Conservation (phyloP, 2,113 vertebrate species). For the Phaethornis superciliosus region DNA sequence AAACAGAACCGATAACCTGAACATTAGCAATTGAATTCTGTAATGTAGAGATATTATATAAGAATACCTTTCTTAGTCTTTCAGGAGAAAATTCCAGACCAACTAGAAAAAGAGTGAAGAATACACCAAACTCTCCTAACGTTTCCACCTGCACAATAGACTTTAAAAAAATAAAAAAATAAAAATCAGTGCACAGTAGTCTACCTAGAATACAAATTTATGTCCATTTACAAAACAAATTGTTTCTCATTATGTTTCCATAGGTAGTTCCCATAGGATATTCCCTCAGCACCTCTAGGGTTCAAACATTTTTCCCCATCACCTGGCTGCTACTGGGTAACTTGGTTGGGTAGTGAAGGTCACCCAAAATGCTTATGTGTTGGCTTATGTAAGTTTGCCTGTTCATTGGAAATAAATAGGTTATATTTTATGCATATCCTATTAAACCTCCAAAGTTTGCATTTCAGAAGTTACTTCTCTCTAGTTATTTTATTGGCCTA, state of each 20-base stretch:
- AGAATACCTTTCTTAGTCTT: slow-evolving; percentile 90
- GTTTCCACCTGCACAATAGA: slow-evolving; percentile 98
- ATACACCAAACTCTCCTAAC: slow-evolving; percentile 93
- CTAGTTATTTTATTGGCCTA: background rate
- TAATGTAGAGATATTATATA: background rate
- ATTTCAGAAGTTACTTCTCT: background rate
- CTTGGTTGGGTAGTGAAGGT: background rate
- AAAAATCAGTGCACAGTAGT: background rate
- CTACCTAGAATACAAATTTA: background rate
- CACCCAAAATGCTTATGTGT: fast-evolving
- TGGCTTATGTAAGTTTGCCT: background rate
- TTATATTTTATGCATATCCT: background rate
- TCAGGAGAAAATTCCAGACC: slow-evolving; percentile 98
- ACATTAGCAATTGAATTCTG: background rate
- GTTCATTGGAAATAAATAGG: background rate
- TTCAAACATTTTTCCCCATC: background rate
- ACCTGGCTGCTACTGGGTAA: background rate
- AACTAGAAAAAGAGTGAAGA: slow-evolving; percentile 98
- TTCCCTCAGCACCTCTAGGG: background rate
- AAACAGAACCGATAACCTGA: background rate
- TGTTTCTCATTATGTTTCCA: background rate
- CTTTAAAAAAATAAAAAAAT: slow-evolving; percentile 66
- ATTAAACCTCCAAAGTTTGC: background rate
- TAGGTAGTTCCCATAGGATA: background rate
- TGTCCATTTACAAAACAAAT: background rate